Conservation (phyloP, 2,797 vertebrate species). For the Emys orbicularis region DNA sequence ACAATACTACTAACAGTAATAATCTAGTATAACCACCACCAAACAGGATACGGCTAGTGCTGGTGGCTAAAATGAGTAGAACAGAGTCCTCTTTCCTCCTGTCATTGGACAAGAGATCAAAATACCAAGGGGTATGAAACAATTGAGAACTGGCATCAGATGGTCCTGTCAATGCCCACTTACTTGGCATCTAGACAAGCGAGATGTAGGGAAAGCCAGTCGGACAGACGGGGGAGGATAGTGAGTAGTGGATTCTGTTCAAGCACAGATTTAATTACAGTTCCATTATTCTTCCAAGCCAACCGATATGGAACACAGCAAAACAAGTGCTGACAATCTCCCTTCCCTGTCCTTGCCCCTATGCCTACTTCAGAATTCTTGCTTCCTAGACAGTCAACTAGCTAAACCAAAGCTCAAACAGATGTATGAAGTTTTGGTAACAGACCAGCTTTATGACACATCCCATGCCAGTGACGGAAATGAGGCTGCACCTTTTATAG, state of each 20-base stretch:
- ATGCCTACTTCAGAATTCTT: not conserved
- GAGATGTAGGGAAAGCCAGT: not conserved
- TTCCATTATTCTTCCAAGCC: not conserved
- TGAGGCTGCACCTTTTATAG: not conserved
- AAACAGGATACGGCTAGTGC: not conserved
- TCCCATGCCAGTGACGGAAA: fast-evolving
- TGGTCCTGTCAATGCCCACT: not conserved
- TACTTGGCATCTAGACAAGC: not conserved
- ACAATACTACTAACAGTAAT: not conserved
- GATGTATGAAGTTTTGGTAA: not conserved
- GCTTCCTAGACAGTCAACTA: not conserved
- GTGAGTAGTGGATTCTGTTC: not conserved
- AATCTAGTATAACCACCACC: fast-evolving
- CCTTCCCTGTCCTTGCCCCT: fast-evolving
- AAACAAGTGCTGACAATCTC: not conserved
- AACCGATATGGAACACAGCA: fast-evolving
- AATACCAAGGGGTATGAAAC: not conserved
- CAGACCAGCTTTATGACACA: not conserved
- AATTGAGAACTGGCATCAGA: not conserved
- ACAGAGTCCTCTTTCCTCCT: not conserved
- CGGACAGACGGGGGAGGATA: not conserved
- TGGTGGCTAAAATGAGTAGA: not conserved
- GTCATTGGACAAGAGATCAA: not conserved
- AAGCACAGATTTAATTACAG: not conserved
- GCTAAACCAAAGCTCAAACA: not conserved